Base-by-base conservation (phyloP, 2,888 invertebrate species). In the Dysmachus trigonus region DNA sequence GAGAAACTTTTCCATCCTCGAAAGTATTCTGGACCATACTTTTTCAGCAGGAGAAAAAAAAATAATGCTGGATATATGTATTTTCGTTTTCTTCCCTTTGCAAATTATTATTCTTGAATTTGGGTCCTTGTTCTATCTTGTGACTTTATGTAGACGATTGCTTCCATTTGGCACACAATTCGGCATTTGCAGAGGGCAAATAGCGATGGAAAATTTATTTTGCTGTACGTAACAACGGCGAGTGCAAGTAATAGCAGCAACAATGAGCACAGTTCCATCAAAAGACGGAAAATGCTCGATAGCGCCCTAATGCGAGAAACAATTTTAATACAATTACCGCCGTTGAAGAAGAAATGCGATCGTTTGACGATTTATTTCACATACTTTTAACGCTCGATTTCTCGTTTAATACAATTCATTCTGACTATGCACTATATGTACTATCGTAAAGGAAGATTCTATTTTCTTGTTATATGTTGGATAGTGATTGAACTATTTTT, bases 31-130 rank as follows among this genome's bases (percentile, higher is more conserved):
- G n/a, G 53, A 81, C 15, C 53, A 33, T 81, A 53, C 33, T 62
- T 53, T 62, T 30, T n/a, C n/a, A n/a, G n/a, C 77, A 13, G 38
- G 81, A 31, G 33, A 31, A 62, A 81, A 62, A 81, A 81, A 81
- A 30, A 79, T 31, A 30, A 79, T 31, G 10, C 31, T 22, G 15
- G 53, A 81, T 81, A 73, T 72, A n/a, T n/a, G n/a, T n/a, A n/a
- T 73, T 72, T 73, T 31, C 33, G 15, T 73, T 31, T 73, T 33
- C 13, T 41, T 76, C 27, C 53, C 33, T 81, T 51, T 53, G 81
- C 81, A 81, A 81, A 81, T 81, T 81, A 81, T 81, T 81, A 81
- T 81, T 81, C 81, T 53, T 81, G 81, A 47, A 81, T 81, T 81
- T 81, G 35, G 81, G 81, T 53, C 31, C 31, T 31, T 53, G 41